A percentile compares a stretch with the other conserved stretches of the same genome.
These are phyloP conservation scores for Glaucomys volans DNA, from an alignment of 2,113 vertebrate genomes.

Conservation along the genomic window DNA sequence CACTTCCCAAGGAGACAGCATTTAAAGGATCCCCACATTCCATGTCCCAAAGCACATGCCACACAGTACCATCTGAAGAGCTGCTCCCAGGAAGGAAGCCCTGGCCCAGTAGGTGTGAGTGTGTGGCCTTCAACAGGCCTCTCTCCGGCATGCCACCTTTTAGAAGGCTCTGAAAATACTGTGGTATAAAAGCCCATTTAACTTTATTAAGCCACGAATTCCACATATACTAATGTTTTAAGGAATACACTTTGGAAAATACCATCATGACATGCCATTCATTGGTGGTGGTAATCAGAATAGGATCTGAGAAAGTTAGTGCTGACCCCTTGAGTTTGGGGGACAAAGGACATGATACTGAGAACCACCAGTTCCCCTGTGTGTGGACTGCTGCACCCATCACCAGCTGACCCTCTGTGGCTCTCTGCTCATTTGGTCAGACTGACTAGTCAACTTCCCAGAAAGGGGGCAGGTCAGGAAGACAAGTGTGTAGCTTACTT, in stretches of 20 bases:
- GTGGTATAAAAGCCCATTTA: neutral
- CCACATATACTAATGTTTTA: neutral
- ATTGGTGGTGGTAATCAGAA: neutral
- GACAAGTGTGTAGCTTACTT: neutral
- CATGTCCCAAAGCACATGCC: neutral
- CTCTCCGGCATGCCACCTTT: neutral
- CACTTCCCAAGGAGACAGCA: neutral
- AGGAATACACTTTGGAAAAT: slow-evolving; percentile 5
- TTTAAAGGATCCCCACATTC: neutral
- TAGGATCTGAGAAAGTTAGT: neutral
- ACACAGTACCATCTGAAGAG: neutral
- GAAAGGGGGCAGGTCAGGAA: neutral
- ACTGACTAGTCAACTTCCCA: neutral
- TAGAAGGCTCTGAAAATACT: neutral
- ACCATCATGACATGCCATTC: neutral
- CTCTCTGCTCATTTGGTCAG: neutral
- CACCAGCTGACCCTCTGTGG: neutral
- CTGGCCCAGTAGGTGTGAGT: neutral
- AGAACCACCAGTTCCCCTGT: neutral
- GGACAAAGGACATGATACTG: neutral
- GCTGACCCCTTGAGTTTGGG: neutral
- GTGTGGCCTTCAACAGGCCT: neutral
- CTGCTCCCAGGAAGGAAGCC: neutral
- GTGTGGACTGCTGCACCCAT: neutral
- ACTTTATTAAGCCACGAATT: neutral